Base-by-base conservation (phyloP, 2,113 vertebrate species). In the Bubo scandiacus region DNA sequence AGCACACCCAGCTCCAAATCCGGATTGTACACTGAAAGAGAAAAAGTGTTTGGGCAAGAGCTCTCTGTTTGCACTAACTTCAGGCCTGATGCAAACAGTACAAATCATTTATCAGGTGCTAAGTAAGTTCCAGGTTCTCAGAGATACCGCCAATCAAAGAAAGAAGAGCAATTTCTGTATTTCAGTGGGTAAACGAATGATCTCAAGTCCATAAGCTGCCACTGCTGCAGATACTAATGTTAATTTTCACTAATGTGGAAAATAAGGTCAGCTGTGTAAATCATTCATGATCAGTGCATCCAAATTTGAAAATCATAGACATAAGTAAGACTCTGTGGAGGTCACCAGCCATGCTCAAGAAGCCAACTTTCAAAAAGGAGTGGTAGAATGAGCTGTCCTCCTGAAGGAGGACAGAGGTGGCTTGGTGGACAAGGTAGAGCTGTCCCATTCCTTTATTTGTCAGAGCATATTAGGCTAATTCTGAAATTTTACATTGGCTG, bases 231-330 rank as follows among this genome's bases (percentile, higher is more conserved):
- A 52, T 29, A 55, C 6, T 25, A 38, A 49, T 49, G 42, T 14
- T 84, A 59, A 43, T 79, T 89, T 88, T 71, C 81, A 87, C 16
- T 52, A 52, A 30, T 85, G 49, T 75, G 78, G 52, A 87, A 81
- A 84, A 75, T 81, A 52, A 75, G 43, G 65, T 71, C 47, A 72
- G 40, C 63, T 59, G 51, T 63, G 66, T 67, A 70, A 86, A 71
- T 78, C 21, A 26, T 55, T 66, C 52, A 29, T 1, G 3, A 65
- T 22, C 68, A 55, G 19, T 18, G 12, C 47, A 71, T 49, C 23
- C 52, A 72, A 27, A 74, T 74, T 79, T 63, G 27, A 74, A 90
- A 83, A 70, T 26, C 38, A 30, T 4, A 93, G 66, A 80, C 0
- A 3, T 86, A 52, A 78, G 42, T 79, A 86, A 79, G 67, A 27